Evolutionary conservation across 2,113 vertebrate genomes (phyloP).

Genomic region (Channa argus): DNA sequence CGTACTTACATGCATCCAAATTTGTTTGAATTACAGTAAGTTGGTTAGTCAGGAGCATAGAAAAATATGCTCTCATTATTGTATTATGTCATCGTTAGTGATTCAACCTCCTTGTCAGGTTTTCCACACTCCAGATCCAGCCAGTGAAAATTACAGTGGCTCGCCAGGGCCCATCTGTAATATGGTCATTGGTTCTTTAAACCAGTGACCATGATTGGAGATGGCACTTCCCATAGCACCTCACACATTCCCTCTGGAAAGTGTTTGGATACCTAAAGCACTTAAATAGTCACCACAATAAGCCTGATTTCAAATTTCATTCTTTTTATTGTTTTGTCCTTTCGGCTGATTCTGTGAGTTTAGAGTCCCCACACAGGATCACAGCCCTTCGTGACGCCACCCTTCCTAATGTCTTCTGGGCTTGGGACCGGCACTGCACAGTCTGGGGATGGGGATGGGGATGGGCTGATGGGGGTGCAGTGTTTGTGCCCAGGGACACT

Average conservation of each 20-base stretch:
- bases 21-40: constrained; percentile 9
- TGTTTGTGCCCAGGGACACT: no score
- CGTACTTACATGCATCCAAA: constrained; percentile 14
- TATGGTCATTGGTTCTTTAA: constrained; percentile 37
- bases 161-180: constrained; percentile 8
- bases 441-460: no score
- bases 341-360: no score
- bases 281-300: constrained; percentile 1
- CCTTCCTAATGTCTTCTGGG: no score
- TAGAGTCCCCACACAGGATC: no score
- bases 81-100: constrained; percentile 31
- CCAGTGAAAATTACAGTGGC: constrained; percentile 11
- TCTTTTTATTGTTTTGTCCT: background rate
- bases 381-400: no score
- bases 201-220: constrained; percentile 11
- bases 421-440: no score
- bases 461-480: no score
- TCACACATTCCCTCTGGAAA: constrained; percentile 5
- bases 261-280: constrained; percentile 18
- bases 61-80: constrained; percentile 44
- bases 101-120: constrained; percentile 56
- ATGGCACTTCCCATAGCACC: constrained; percentile 26
- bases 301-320: background rate
- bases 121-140: constrained; percentile 49
- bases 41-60: constrained; percentile 19